Base-by-base conservation (phyloP, 2,888 invertebrate species). In the Mythimna loreyi region DNA sequence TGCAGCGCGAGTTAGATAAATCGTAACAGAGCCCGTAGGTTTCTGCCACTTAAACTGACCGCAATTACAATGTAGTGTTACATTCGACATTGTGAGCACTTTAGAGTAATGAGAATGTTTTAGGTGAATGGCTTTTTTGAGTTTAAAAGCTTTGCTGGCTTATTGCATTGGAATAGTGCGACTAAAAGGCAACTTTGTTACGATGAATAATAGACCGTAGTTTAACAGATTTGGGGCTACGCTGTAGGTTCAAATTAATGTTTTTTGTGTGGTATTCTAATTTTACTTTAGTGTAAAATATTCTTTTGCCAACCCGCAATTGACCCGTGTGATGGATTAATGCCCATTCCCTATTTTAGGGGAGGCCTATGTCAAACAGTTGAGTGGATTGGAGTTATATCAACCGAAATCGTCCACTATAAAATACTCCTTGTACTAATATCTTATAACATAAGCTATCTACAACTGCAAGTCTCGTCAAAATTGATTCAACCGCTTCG, bases 1-100 rank as follows among this genome's bases (percentile, higher is more conserved):
- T 81, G 88, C 90, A 89, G 74, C 85, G 84, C 78, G 83, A 87
- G 87, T 90, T 81, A 91, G 91, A 94, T 94, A 94, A 94, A 94
- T 94, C 92, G 85, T 75, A 59, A 83, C 66, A 77, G 73, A 82
- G 59, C 80, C 81, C 78, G 85, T 88, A 89, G 89, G 89, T 91
- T 90, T 89, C 90, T 89, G 89, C 90, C 91, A 91, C 90, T 91
- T 91, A 87, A 86, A 86, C 66, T 65, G 86, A 81, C 88, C 72
- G 75, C 65, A 67, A 60, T 92, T 85, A 91, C 91, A 93, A 85
- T 82, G 87, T 81, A 74, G 59, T 70, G 87, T 69, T 33, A 72
- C 64, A 64, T 71, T 64, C 64, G n/a, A 55, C 64, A 47, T 52
- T 36, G 52, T 45, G 25, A 55, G 56, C 52, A 67, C 59, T 72